Base-by-base conservation (phyloP, 2,113 vertebrate genomes). In the Labrus mixtus region DNA sequence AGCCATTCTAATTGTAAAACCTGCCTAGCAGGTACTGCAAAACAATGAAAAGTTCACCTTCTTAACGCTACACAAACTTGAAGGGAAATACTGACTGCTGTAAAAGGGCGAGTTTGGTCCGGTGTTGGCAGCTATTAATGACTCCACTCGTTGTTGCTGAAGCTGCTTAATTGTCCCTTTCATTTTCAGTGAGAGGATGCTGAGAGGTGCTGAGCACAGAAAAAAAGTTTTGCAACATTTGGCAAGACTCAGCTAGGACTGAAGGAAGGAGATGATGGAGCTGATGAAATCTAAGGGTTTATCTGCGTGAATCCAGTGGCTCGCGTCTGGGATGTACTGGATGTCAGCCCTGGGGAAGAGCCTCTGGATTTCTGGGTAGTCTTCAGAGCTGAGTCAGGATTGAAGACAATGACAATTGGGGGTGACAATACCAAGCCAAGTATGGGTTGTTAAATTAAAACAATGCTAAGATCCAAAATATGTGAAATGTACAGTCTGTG, bases 271-370 rank as follows among this genome's bases (percentile, higher is more conserved):
- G 79, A 87, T 94, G 79, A 97, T 89, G 66, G 96, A 94, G 81
- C 94, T 93, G 84, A 97, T 86, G 91, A 98, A 97, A 19, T 96
- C 95, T 83, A 96, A 90, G 29, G 97, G 96, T 78, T 96, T 96
- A 63, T 98, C 96, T 3, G 96, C 96, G 15, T 98, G 97, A 82
- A 98, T 95, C 93, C 96, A 97, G 89, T 98, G 97, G 76, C 96
- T 96, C 10, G 96, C 96, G 4, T 96, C 96, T 23, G 94, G 84
- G 37, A 97, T 95, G 83, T 96, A 92, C 91, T 96, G 95, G 78
- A 98, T 90, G 63, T 95, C 90, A 0, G 96, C 96, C 41, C 63
- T 76, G 1, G 97, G 97, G 88, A 98, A 98, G 69, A 97, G 92
- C 50, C 95, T 93, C 67, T 95, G 91, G 87, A 98, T 98, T 87